Percentiles rank a stretch among this genome's conserved stretches.
phyloP scores from a whole-genome alignment of 2,113 vertebrate species.

The Perca fluviatilis region DNA sequence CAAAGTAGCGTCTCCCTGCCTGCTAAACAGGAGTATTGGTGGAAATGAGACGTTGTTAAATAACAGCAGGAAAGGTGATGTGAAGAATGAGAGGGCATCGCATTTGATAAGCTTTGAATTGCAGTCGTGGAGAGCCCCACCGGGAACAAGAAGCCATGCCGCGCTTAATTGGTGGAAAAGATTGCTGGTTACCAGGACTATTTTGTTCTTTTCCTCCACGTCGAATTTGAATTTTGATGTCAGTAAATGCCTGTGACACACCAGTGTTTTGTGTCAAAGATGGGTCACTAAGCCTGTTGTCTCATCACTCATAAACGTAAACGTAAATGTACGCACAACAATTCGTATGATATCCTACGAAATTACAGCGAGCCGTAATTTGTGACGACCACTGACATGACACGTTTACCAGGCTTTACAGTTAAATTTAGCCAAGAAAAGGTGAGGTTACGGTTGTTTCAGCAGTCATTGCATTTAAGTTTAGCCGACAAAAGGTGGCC shows the following conservation, averaged over 20 bases:
- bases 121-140: constrained; percentile 29
- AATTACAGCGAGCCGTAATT: too few relatives aligned
- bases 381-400: too few relatives aligned
- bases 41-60: constrained; percentile 49
- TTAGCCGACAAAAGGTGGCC: too few relatives aligned
- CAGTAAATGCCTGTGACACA: constrained; percentile 1
- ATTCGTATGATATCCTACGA: too few relatives aligned
- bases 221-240: constrained; percentile 19
- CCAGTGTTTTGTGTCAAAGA: too few relatives aligned
- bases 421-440: too few relatives aligned
- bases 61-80: constrained; percentile 53
- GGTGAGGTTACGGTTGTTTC: too few relatives aligned
- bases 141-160: neutral
- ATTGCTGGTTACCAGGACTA: constrained; percentile 19
- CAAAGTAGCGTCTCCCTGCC: constrained; percentile 29
- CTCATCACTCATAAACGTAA: neutral
- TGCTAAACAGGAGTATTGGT: constrained; percentile 41
- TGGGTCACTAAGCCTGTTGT: neutral
- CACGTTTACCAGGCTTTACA: too few relatives aligned
- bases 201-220: neutral
- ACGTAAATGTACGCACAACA: too few relatives aligned
- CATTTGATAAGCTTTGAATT: constrained; percentile 67
- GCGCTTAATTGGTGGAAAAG: constrained; percentile 45
- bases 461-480: too few relatives aligned
- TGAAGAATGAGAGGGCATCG: constrained; percentile 54